Evolutionary conservation across 2,888 invertebrate species (phyloP), one percentile per base, ranked within the genome.

Genomic region (Drosophila paucipuncta): DNA sequence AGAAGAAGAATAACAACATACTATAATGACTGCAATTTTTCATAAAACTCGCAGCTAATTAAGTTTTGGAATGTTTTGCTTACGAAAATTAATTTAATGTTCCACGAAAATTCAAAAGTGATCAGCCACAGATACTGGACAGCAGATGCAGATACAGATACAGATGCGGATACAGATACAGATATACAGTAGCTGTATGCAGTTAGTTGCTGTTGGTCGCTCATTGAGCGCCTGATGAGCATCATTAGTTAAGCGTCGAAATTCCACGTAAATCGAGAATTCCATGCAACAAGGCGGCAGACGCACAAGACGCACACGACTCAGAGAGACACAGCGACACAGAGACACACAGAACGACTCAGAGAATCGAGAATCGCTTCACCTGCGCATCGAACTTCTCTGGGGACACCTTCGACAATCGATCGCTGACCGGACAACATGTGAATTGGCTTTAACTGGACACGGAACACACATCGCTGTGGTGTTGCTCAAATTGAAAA

Each of bases 181-280:
- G 35, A 55, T 37, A 55, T 25, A 35, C 89, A 83, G 90, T 90
- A 89, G 87, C 85, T 70, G 61, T 47, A 43, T 37, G 62, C 62
- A 47, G 22, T 47, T 47, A 47, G 47, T 25, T 28, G 39, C 60
- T 47, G 58, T 69, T 63, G 65, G 35, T 37, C 37, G 66, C 68
- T 64, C 85, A 83, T 83, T 82, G 80, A 89, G 77, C 78, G 69
- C 81, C 87, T 91, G 89, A 91, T 91, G 84, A 91, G 79, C 84
- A 80, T 91, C 91, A 92, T 91, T 92, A 91, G 88, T 92, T 91
- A 79, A 82, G 83, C 80, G 83, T 83, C 86, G 81, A 82, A 86
- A 91, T 91, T 92, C 90, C 88, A 82, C 77, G 83, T 92, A 92
- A 91, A 67, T 68, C 62, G 80, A 71, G 55, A 73, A 78, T 68